Conservation (phyloP, 2,113 vertebrate species). For the Ctenomys sociabilis region DNA sequence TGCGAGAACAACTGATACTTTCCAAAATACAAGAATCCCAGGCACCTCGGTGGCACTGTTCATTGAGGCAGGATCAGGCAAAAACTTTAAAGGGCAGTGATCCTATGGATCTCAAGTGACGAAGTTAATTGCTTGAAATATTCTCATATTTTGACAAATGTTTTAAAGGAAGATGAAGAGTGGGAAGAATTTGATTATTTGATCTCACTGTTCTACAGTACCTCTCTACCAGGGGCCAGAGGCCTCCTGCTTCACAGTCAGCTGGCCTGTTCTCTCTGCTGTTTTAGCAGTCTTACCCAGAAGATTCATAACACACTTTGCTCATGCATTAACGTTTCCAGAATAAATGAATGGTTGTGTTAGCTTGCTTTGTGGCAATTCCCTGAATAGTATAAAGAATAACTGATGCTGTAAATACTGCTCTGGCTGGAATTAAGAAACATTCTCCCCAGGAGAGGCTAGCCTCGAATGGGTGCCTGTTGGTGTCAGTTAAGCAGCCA, state of each 20-base stretch:
- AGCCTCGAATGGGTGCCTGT: not conserved
- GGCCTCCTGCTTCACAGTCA: not conserved
- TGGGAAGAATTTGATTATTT: not conserved
- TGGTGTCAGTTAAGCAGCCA: constrained; percentile 8
- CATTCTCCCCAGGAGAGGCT: not conserved
- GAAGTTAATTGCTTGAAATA: not conserved
- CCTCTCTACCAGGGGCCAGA: not conserved
- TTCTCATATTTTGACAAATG: not conserved
- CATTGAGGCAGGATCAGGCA: not conserved
- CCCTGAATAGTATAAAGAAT: not conserved
- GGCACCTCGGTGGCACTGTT: not conserved
- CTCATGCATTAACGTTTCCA: not conserved
- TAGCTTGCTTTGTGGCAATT: constrained; percentile 38
- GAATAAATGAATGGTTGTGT: not conserved
- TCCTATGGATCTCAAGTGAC: not conserved
- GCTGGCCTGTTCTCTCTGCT: not conserved
- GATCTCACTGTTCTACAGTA: not conserved
- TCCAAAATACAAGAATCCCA: not conserved
- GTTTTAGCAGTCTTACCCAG: not conserved
- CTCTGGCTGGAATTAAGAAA: constrained; percentile 2
- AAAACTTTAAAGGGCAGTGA: not conserved
- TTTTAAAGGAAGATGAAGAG: not conserved
- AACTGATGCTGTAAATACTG: not conserved
- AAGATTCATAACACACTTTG: not conserved
- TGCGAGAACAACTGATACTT: constrained; percentile 20